Base-by-base conservation (phyloP, 2,888 invertebrate species). In the Drosophila subsilvestris region DNA sequence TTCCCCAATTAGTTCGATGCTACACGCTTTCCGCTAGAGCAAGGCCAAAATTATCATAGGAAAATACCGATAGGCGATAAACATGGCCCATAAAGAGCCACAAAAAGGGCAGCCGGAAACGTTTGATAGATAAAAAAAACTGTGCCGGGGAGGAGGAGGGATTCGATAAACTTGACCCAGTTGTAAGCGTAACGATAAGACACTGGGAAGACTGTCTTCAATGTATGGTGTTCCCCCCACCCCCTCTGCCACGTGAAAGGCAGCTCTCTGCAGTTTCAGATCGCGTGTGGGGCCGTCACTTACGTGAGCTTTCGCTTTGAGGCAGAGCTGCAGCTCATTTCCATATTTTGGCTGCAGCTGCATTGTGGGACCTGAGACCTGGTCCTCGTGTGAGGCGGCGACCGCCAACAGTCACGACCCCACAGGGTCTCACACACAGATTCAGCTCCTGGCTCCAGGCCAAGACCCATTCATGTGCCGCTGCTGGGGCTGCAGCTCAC, bases 331-430 rank as follows among this genome's bases (percentile, higher is more conserved):
- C 74, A 63, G 65, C 83, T 83, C 83, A 83, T 83, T 83, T 88
- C 83, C 83, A 83, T 83, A 83, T 88, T 83, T 80, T 66, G 73
- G 48, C 57, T 37, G 37, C 86, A 68, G 60, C 62, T 76, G 66
- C 69, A 62, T 43, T 57, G 77, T 17, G 61, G 61, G 75, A 25
- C 20, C 25, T 17, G 12, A 3, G 27, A 32, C 45, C 14, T 43
- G 49, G 67, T 70, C 81, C 86, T 86, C 86, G 88, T 83, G 88
- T 83, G 86, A 58, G 86, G 83, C 88, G 86, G 83, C 88, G 86
- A 85, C 88, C 86, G 88, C 88, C 88, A 83, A 78, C 88, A 83
- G 82, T 66, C 83, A 75, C 55, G 75, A 70, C 59, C 75, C 69
- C 69, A 74, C 65, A 53, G 50, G 49, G 44, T 45, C 22, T 49